Evolutionary conservation across 1,140 invertebrate species (phyloP).

Genomic region (Phymastichus coffea): DNA sequence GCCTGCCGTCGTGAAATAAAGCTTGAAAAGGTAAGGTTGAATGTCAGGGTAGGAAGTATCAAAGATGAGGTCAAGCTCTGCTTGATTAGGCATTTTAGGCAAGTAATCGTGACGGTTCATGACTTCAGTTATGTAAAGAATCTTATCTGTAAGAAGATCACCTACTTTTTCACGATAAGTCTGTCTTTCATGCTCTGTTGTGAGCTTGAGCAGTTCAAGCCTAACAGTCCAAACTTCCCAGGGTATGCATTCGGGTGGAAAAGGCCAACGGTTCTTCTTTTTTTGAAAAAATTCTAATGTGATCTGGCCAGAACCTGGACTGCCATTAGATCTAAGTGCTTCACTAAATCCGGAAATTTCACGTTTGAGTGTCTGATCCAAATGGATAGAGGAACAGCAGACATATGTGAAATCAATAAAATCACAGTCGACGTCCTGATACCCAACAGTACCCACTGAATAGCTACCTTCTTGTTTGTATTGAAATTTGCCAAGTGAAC

Average conservation of each 20-base stretch:
- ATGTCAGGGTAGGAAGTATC: constrained; percentile 90
- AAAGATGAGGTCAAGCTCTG: constrained; percentile 90
- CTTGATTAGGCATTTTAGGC: constrained; percentile 91
- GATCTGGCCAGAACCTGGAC: constrained; percentile 78
- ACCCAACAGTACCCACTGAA: constrained; percentile 91
- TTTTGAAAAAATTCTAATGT: constrained; percentile 94
- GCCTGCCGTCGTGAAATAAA: constrained; percentile 75
- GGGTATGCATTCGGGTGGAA: constrained; percentile 84
- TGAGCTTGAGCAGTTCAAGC: constrained; percentile 81
- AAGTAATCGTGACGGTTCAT: constrained; percentile 95
- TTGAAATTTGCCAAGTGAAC: constrained; percentile 92
- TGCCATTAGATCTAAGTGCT: constrained; percentile 73
- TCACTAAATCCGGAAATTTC: constrained; percentile 87
- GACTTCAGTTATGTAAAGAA: constrained; percentile 89
- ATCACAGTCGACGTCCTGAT: constrained; percentile 94
- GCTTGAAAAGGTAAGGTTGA: constrained; percentile 93
- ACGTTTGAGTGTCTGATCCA: constrained; percentile 73
- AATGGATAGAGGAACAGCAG: constrained; percentile 80
- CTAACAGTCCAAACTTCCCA: constrained; percentile 98
- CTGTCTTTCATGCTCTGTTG: constrained; percentile 86
- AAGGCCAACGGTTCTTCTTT: constrained; percentile 84
- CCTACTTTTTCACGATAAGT: constrained; percentile 86
- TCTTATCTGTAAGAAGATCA: constrained; percentile 88
- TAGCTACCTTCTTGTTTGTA: constrained; percentile 93
- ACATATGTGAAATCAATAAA: constrained; percentile 98